Conservation (phyloP, 2,113 vertebrate genomes). For the Thamnaconus septentrionalis region DNA sequence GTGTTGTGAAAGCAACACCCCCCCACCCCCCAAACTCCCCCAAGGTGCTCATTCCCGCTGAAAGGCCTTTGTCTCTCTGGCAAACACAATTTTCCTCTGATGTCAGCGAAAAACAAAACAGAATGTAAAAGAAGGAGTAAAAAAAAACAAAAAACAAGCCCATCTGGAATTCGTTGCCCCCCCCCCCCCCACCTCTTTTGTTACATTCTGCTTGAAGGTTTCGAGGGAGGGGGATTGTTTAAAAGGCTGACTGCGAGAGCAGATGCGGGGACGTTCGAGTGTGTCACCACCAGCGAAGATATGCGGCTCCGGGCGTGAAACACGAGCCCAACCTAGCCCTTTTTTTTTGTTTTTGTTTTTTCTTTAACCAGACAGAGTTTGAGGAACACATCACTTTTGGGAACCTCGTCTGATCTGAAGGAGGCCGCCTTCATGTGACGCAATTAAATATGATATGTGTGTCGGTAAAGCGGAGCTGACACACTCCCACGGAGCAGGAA, state of each 20-base stretch:
- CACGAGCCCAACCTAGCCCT: conserved; percentile 14
- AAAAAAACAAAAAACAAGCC: conserved; percentile 33
- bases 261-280: conserved; percentile 21
- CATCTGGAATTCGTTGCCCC: conserved; percentile 52
- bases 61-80: conserved; percentile 44
- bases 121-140: not conserved
- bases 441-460: conserved; percentile 53
- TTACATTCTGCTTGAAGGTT: conserved; percentile 31
- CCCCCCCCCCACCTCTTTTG: not conserved
- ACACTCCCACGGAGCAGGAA: conserved; percentile 41
- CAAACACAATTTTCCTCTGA: conserved; percentile 17
- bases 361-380: not conserved
- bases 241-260: conserved; percentile 55
- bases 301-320: conserved; percentile 33
- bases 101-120: conserved; percentile 11
- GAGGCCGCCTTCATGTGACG: conserved; percentile 43
- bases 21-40: conserved; percentile 24
- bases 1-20: conserved; percentile 10
- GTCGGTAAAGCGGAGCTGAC: conserved; percentile 51
- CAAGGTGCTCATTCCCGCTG: conserved; percentile 46
- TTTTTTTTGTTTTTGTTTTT: no score
- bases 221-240: conserved; percentile 36
- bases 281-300: conserved; percentile 26
- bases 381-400: conserved; percentile 27
- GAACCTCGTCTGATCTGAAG: conserved; percentile 40